A percentile compares a stretch with the other conserved stretches of the same genome.
phyloP scores from a whole-genome alignment of 2,113 vertebrate genomes.

The Crocuta crocuta region DNA sequence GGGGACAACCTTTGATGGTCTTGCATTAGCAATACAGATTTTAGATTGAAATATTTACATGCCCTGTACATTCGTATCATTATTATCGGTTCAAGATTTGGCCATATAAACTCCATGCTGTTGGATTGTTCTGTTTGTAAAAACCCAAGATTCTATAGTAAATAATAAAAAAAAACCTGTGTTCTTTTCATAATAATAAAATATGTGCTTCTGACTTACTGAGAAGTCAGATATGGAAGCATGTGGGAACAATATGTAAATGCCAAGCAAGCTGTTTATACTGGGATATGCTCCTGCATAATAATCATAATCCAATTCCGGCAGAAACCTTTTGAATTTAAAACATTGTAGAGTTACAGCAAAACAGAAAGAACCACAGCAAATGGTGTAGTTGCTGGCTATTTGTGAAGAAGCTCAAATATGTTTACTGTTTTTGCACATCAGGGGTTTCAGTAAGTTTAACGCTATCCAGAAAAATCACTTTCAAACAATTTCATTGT shows the following conservation, averaged over 20 bases:
- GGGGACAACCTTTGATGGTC: neutral
- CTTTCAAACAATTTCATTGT: neutral
- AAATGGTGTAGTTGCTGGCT: conserved; percentile 16
- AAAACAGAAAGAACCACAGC: neutral
- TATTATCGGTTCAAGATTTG: neutral
- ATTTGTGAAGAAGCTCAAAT: conserved; percentile 50
- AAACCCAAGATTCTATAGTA: conserved; percentile 65
- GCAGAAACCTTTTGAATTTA: conserved; percentile 71
- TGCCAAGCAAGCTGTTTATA: conserved; percentile 73
- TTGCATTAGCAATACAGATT: neutral
- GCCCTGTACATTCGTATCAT: neutral
- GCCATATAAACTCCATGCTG: neutral
- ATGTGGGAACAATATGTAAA: conserved; percentile 63
- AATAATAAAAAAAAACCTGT: conserved; percentile 66
- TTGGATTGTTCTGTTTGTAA: conserved; percentile 48
- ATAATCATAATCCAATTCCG: conserved; percentile 68
- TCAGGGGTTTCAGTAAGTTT: neutral
- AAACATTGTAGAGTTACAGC: neutral
- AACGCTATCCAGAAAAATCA: neutral
- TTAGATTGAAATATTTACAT: neutral
- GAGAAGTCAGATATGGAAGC: conserved; percentile 67
- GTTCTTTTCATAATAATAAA: conserved; percentile 66
- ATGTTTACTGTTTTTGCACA: conserved; percentile 5
- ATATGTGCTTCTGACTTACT: conserved; percentile 69
- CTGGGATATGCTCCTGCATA: conserved; percentile 75